Conservation (phyloP, 2,113 vertebrate species). For the Myrmecobius fasciatus region DNA sequence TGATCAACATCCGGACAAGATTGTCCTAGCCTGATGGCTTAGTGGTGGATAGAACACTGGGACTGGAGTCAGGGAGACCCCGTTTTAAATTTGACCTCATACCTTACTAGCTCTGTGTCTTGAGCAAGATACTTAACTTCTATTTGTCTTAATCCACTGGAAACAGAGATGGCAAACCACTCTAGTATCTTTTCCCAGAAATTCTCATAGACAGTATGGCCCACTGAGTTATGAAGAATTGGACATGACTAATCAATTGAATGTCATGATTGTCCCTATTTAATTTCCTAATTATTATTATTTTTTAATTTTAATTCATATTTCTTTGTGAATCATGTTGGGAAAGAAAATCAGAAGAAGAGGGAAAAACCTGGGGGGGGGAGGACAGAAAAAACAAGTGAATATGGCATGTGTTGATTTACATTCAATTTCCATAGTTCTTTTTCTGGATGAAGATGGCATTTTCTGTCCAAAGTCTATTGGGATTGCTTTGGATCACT, state of each 20-base stretch:
- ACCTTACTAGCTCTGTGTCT: not conserved
- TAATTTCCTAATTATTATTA: not conserved
- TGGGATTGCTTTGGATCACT: no score
- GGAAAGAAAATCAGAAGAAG: no score
- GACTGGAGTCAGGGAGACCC: not conserved
- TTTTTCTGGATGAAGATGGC: no score
- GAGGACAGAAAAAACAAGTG: no score
- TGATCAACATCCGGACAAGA: constrained; percentile 60
- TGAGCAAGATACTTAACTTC: not conserved
- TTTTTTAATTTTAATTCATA: no score
- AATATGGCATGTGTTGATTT: no score
- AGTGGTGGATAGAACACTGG: not conserved
- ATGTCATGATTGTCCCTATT: constrained; percentile 57
- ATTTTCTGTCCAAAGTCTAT: no score
- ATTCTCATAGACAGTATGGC: not conserved
- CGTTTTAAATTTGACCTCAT: not conserved
- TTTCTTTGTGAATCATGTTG: no score
- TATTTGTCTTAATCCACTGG: not conserved
- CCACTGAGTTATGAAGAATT: constrained; percentile 47
- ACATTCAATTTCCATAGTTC: no score
- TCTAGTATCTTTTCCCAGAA: not conserved
- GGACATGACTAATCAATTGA: constrained; percentile 61
- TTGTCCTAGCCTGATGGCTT: not conserved
- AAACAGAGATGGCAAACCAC: not conserved
- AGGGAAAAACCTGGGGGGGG: no score